Evolutionary conservation across 2,888 invertebrate species (phyloP).

Genomic region (Nomada ruficornis): DNA sequence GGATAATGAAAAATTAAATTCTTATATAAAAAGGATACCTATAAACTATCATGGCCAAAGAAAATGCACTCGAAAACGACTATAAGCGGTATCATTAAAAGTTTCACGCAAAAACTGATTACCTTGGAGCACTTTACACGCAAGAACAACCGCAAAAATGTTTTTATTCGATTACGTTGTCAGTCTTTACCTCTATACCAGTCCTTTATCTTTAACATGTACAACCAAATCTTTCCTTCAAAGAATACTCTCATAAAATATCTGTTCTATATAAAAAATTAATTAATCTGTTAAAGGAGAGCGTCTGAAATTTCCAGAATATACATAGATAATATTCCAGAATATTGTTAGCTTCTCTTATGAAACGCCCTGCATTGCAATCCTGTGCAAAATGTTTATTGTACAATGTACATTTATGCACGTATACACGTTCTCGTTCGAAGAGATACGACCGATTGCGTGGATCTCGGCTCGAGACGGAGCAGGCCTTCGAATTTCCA

Average conservation of each 20-base stretch:
- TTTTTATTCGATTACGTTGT: not conserved
- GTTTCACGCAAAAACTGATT: not conserved
- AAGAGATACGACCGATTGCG: conserved; percentile 68
- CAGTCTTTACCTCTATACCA: not conserved
- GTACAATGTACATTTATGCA: conserved; percentile 11
- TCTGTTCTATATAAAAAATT: too few relatives aligned
- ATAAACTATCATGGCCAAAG: not conserved
- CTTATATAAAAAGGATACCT: not conserved
- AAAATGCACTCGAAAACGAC: not conserved
- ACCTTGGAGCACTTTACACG: not conserved
- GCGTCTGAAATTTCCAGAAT: too few relatives aligned
- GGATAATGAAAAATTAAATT: too few relatives aligned
- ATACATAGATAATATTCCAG: not conserved
- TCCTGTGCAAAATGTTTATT: conserved; percentile 6
- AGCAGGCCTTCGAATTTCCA: conserved; percentile 76
- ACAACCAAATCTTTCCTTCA: too few relatives aligned
- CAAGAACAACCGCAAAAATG: not conserved
- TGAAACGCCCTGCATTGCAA: not conserved
- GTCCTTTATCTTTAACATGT: not conserved
- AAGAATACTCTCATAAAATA: too few relatives aligned
- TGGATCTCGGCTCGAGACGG: conserved; percentile 67
- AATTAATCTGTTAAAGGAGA: too few relatives aligned
- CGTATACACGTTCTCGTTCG: not conserved
- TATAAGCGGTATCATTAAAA: not conserved
- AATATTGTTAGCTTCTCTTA: not conserved